Evolutionary conservation across 2,888 invertebrate species (phyloP).

Genomic region (Eupithecia subfuscata): DNA sequence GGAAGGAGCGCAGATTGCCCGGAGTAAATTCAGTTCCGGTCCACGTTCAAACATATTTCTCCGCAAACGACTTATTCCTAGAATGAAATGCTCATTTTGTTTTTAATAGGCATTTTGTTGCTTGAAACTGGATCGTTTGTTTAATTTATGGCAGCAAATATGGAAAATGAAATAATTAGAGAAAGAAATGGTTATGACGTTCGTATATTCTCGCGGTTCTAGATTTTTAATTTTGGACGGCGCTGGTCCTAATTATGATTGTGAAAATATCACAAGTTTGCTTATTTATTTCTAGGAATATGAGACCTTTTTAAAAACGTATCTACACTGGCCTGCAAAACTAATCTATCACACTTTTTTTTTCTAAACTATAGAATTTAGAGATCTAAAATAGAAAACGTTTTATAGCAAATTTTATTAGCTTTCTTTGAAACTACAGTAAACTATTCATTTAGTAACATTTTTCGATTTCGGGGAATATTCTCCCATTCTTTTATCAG

Average conservation of each 20-base stretch:
- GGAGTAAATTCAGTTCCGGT: conserved; percentile 38
- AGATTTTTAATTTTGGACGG: conserved; percentile 18
- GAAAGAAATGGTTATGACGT: conserved; percentile 35
- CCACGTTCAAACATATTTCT: conserved; percentile 46
- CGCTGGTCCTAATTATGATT: conserved; percentile 5
- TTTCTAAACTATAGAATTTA: no score
- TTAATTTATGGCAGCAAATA: conserved; percentile 44
- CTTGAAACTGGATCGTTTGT: conserved; percentile 43
- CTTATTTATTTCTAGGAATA: neutral
- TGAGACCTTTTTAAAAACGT: neutral
- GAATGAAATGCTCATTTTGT: conserved; percentile 46
- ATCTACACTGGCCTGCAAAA: neutral
- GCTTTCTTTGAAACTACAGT: no score
- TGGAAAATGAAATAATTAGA: conserved; percentile 45
- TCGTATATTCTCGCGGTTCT: conserved; percentile 24
- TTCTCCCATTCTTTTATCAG: no score
- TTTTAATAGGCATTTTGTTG: conserved; percentile 49
- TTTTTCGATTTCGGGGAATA: no score
- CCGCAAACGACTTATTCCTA: conserved; percentile 45
- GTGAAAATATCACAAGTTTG: neutral
- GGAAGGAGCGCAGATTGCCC: conserved; percentile 34
- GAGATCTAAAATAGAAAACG: no score
- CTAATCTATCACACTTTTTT: no score
- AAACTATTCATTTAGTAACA: no score
- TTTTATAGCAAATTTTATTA: no score